Base-by-base conservation (phyloP, 2,888 invertebrate genomes). In the Eustalomyia histrio region DNA sequence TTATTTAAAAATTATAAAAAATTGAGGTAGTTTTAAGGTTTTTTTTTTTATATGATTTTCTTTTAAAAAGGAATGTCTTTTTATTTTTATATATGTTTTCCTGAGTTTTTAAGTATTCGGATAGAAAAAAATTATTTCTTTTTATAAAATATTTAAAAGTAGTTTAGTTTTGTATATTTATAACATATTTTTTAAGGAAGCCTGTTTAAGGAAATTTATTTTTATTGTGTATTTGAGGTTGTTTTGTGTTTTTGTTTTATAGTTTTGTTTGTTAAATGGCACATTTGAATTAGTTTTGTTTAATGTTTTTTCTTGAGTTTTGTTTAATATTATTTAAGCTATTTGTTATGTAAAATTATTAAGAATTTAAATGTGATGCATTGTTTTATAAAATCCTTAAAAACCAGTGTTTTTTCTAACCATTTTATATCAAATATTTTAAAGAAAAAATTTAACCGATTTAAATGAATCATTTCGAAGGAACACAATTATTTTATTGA, bases 11-110 rank as follows among this genome's bases (percentile, higher is more conserved):
- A 67, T 33, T 35, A 75, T 0, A 47, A 58, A 79, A 76, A 74
- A 73, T 73, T 81, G 81, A 81, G 81, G 81, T 81, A 81, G 81
- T 78, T 78, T 81, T 72, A 75, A 81, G 81, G 81, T 81, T 58
- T 80, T 47, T 76, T 24, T 57, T 67, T 29, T 29, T 29, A 24
- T 24, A 58, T 72, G 18, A 35, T 67, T n/a, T 21, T 79, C 10
- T 68, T 68, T 74, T 61, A 18, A 21, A 47, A 80, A 76, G 80
- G 76, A 80, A 76, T 76, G 76, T 76, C n/a, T 75, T 80, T 35
- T 55, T 50, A 29, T 69, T 18, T 67, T 71, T 67, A 14, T 67
- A 52, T 43, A 1, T 39, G 10, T 29, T 63, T 78, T 75, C 82
- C 79, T 79, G 82, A 82, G 79, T 73, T 76, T 73, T 47, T 43